These are phyloP conservation scores for Philhelius pedissequus DNA, from an alignment of 2,888 invertebrate species.

Conservation along the genomic window DNA sequence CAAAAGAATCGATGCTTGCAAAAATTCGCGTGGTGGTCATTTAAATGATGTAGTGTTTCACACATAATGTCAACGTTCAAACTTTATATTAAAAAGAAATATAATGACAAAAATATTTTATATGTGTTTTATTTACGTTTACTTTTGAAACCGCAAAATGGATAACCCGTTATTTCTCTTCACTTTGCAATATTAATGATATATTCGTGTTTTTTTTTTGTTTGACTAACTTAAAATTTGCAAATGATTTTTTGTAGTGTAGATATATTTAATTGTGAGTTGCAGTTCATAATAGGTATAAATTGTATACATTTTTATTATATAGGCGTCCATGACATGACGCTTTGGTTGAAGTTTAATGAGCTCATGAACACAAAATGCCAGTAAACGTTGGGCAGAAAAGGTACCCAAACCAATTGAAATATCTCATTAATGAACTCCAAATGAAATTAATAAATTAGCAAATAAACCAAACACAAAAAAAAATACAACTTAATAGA, in stretches of 20 bases:
- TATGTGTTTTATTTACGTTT: too few relatives aligned
- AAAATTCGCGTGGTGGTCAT: too few relatives aligned
- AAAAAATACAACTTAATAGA: background rate
- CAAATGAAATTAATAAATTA: constrained; percentile 22
- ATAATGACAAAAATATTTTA: too few relatives aligned
- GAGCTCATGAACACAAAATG: constrained; percentile 43
- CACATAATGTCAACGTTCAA: too few relatives aligned
- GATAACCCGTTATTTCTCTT: too few relatives aligned
- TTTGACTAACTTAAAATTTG: too few relatives aligned
- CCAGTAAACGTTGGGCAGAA: constrained; percentile 11
- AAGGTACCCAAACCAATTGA: constrained; percentile 13
- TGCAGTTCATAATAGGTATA: background rate
- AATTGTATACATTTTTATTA: background rate
- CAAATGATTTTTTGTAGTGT: background rate
- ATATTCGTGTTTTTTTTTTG: too few relatives aligned
- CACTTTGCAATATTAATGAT: too few relatives aligned
- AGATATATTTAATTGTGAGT: background rate
- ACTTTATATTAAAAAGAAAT: too few relatives aligned
- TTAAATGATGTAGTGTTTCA: too few relatives aligned
- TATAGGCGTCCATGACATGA: background rate
- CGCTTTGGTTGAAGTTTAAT: constrained; percentile 28
- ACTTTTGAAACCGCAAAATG: too few relatives aligned
- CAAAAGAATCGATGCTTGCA: too few relatives aligned
- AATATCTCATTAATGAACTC: background rate
- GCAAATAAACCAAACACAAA: background rate